Percentiles rank a stretch among this genome's conserved stretches.
Conservation (phyloP, 2,797 vertebrate species). For the Argyrosomus regius region DNA sequence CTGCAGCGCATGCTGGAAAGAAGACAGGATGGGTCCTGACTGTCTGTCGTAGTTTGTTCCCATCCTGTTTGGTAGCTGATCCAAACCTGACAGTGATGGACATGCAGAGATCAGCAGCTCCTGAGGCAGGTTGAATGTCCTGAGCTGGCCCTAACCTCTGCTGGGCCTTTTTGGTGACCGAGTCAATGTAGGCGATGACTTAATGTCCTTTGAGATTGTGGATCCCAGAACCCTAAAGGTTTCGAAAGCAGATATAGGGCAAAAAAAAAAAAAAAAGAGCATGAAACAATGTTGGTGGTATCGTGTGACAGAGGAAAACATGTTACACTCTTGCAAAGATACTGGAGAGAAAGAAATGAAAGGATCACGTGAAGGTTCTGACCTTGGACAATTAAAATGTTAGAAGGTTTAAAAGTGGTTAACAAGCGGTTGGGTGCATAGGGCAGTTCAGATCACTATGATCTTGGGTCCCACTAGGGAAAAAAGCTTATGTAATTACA, state of each 20-base stretch:
- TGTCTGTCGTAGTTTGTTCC: background rate
- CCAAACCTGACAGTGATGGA: background rate
- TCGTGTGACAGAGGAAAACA: conserved; percentile 22
- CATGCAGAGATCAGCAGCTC: background rate
- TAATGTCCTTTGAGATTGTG: background rate
- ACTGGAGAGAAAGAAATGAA: conserved; percentile 29
- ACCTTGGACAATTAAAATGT: conserved; percentile 78
- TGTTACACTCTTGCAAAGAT: conserved; percentile 24
- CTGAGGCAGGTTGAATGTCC: background rate
- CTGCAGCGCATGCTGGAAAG: background rate
- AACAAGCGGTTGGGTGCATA: conserved; percentile 75
- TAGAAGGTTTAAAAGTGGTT: conserved; percentile 70
- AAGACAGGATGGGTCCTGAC: background rate
- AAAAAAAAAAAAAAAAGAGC: background rate
- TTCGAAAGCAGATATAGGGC: background rate
- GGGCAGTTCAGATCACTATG: conserved; percentile 78
- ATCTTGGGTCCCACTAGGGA: conserved; percentile 69
- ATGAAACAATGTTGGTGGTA: conserved; percentile 19
- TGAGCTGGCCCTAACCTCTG: background rate
- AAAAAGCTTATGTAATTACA: conserved; percentile 83
- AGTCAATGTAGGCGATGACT: background rate
- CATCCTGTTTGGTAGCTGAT: background rate
- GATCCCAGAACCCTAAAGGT: background rate
- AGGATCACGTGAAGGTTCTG: conserved; percentile 41
- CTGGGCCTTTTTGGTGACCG: background rate